Evolutionary conservation across 2,888 invertebrate species (phyloP).

Genomic region (Zaprionus lineosus): DNA sequence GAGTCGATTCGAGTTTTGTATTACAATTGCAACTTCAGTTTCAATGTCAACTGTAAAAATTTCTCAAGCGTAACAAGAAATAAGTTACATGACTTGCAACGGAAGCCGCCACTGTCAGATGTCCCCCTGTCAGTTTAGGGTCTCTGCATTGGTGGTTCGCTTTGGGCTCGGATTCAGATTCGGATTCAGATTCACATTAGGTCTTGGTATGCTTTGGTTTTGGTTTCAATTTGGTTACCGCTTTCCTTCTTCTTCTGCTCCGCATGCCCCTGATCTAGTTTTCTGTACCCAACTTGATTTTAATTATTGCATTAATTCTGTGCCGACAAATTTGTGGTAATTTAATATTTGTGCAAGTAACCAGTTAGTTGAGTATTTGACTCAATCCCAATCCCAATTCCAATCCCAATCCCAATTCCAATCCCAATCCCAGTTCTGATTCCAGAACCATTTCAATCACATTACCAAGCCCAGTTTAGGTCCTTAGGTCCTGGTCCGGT

Average conservation of each 20-base stretch:
- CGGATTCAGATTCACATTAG: too few relatives aligned
- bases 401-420: slow-evolving; percentile 2
- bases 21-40: slow-evolving; percentile 70
- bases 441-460: slow-evolving; percentile 2
- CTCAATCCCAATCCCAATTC: slow-evolving; percentile 5
- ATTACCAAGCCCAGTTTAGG: not conserved
- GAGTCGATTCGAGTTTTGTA: slow-evolving; percentile 58
- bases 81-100: slow-evolving; percentile 74
- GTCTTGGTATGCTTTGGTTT: slow-evolving; percentile 21
- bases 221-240: slow-evolving; percentile 20
- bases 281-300: slow-evolving; percentile 70
- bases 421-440: slow-evolving; percentile 31
- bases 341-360: slow-evolving; percentile 66
- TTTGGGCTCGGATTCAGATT: slow-evolving; percentile 4
- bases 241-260: slow-evolving; percentile 2
- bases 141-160: slow-evolving; percentile 34
- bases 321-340: slow-evolving; percentile 78
- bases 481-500: slow-evolving; percentile 47
- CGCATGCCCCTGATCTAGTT: slow-evolving; percentile 45
- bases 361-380: slow-evolving; percentile 49
- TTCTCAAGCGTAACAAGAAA: slow-evolving; percentile 78
- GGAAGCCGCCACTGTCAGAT: slow-evolving; percentile 47
- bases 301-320: slow-evolving; percentile 74
- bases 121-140: slow-evolving; percentile 29
- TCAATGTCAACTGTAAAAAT: slow-evolving; percentile 76